These are phyloP conservation scores for Xiphophorus birchmanni DNA, from an alignment of 2,797 vertebrate genomes.

Conservation along the genomic window DNA sequence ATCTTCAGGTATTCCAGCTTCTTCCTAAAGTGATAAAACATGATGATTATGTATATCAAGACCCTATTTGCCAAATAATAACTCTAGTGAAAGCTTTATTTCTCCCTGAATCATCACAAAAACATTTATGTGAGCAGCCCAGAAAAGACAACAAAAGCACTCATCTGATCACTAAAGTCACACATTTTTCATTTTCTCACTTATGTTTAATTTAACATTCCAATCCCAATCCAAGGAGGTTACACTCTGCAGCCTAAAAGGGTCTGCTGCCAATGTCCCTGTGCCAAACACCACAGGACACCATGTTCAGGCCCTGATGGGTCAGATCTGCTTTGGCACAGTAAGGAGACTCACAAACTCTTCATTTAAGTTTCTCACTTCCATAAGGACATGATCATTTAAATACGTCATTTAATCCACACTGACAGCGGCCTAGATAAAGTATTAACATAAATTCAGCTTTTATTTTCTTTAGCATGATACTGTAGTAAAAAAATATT, in stretches of 20 bases:
- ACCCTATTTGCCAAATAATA: neutral
- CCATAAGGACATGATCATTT: neutral
- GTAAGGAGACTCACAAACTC: neutral
- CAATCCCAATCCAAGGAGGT: neutral
- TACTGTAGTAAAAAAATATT: neutral
- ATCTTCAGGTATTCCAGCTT: neutral
- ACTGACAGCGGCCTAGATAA: neutral
- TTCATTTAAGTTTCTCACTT: neutral
- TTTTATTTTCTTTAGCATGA: neutral
- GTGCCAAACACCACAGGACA: slow-evolving; percentile 19
- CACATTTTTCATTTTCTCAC: neutral
- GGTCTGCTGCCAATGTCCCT: slow-evolving; percentile 2
- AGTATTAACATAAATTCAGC: neutral
- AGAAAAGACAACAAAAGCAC: neutral
- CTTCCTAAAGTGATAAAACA: neutral
- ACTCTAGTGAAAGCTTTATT: neutral
- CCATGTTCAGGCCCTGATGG: slow-evolving; percentile 10
- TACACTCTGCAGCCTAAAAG: neutral
- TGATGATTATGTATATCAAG: neutral
- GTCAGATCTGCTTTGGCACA: slow-evolving; percentile 9
- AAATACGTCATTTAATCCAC: neutral
- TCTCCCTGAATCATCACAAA: neutral
- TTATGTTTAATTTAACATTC: neutral
- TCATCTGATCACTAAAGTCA: neutral
- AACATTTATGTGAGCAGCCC: neutral